These are phyloP conservation scores for Microchrysa polita DNA, from an alignment of 2,888 invertebrate genomes.

Conservation along the genomic window DNA sequence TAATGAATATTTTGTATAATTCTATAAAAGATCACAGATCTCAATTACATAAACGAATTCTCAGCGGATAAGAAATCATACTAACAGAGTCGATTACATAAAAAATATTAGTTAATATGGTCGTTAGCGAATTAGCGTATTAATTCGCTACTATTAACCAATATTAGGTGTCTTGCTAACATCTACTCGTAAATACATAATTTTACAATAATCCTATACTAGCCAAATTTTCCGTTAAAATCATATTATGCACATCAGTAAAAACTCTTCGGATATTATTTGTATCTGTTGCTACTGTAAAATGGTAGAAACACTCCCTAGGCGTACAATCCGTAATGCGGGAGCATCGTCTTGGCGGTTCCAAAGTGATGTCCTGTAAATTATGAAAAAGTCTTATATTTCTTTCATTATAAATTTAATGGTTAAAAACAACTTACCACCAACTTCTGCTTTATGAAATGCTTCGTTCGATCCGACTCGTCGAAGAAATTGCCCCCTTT, in stretches of 20 bases:
- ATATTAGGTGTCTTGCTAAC: no score
- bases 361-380: conserved; percentile 68
- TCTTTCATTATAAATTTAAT: no score
- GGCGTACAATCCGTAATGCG: conserved; percentile 62
- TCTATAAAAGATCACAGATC: conserved; percentile 43
- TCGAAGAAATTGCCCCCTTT: conserved; percentile 66
- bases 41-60: conserved; percentile 27
- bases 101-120: neutral
- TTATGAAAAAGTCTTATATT: neutral
- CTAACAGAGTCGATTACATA: neutral
- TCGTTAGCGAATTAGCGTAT: no score
- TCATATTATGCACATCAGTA: conserved; percentile 77
- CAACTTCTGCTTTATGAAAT: conserved; percentile 75
- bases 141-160: no score
- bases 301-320: conserved; percentile 76
- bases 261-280: conserved; percentile 78
- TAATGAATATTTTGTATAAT: conserved; percentile 18
- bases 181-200: no score
- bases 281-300: conserved; percentile 79
- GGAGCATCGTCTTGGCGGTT: conserved; percentile 63
- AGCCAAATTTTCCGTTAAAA: conserved; percentile 66
- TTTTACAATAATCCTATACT: conserved; percentile 61
- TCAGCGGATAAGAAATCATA: conserved; percentile 6
- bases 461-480: conserved; percentile 73
- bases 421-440: conserved; percentile 64